Base-by-base conservation (phyloP, 2,797 vertebrate genomes). In the Sphaeramia orbicularis region DNA sequence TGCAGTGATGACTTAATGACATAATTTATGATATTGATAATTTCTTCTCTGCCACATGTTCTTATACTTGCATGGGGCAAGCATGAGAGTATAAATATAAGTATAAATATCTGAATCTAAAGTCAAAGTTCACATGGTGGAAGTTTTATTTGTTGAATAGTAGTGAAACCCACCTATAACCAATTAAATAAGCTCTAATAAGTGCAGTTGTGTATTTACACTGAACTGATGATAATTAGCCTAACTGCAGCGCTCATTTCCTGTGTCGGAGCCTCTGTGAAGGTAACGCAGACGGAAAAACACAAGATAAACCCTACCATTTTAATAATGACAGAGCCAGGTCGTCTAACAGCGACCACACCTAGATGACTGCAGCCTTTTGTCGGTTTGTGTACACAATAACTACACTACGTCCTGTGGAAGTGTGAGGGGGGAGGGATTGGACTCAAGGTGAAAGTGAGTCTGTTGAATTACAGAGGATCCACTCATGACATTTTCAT, bases 381-480 rank as follows among this genome's bases (percentile, higher is more conserved):
- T 79, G 64, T 80, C 37, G 19, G 50, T 43, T 5, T 90, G 86
- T 92, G 71, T 86, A 72, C 78, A 89, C 69, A 65, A 61, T 74
- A 86, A 86, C 87, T 78, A 84, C 21, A 24, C 87, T 78, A 84
- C 57, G 56, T 54, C 12, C 27, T 48, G 61, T 58, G 42, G 60
- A 10, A 51, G 16, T 62, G 56, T 37, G 7, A 5, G 32, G 30
- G 40, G 62, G 74, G 37, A 27, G 63, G 66, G 51, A 5, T 2
- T 11, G 41, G 55, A n/a, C 63, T 81, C 81, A 82, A 86, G 86
- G 86, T 82, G 89, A 87, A 68, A 78, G 57, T n/a, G 49, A 53
- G 52, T 65, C 58, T 42, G 1, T 36, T 54, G 24, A 27, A 27
- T 3, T 6, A 10, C 30, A 53, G 27, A 14, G n/a, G 36, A 43